Percentiles rank a stretch among this genome's conserved stretches.
Evolutionary conservation across 2,113 vertebrate genomes (phyloP).

Genomic region (Lycaon pictus): DNA sequence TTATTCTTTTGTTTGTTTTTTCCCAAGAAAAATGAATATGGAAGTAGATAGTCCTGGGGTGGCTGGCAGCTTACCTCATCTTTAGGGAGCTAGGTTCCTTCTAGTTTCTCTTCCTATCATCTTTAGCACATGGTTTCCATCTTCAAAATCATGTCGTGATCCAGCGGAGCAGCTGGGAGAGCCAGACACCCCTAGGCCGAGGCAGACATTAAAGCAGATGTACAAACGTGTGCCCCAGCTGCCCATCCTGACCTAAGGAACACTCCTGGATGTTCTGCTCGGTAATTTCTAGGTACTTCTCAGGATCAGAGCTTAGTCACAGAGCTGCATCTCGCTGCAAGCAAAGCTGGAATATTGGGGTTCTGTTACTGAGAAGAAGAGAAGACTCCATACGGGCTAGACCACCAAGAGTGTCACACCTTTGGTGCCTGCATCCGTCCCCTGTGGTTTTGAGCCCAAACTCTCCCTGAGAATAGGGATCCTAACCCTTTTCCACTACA

Average conservation of each 20-base stretch:
- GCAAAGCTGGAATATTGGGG: neutral
- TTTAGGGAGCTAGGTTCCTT: neutral
- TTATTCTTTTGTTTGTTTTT: neutral
- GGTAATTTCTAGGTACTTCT: neutral
- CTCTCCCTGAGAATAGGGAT: neutral
- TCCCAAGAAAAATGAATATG: neutral
- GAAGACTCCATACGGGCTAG: neutral
- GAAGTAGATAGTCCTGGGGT: neutral
- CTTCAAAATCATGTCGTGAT: neutral
- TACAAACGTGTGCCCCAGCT: neutral
- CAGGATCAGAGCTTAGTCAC: neutral
- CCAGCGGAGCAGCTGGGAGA: neutral
- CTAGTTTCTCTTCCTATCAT: neutral
- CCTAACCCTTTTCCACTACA: neutral
- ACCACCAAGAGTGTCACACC: too few species aligned
- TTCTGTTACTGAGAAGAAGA: neutral
- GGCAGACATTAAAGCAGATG: neutral
- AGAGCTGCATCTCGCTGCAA: fast-evolving
- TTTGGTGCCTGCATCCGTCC: neutral
- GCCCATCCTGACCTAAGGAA: neutral
- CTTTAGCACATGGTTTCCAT: neutral
- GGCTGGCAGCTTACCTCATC: neutral
- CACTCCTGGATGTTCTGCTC: neutral
- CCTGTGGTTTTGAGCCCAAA: neutral
- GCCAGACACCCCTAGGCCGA: neutral